Evolutionary conservation across 92 coral and sea anemone genomes (phyloP).

Genomic region (Galaxea fascicularis): DNA sequence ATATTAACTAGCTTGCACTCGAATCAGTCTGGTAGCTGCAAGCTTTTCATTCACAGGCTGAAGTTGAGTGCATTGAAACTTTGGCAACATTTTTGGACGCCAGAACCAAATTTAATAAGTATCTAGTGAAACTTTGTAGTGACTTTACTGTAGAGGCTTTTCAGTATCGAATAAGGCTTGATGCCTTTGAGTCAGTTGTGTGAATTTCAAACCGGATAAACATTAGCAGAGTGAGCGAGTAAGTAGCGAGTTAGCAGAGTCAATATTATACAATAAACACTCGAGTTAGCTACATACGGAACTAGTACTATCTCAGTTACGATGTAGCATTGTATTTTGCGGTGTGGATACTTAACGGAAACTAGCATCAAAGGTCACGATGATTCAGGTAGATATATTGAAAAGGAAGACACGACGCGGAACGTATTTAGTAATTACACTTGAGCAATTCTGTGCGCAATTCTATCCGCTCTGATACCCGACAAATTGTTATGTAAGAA

Average conservation of each 20-base stretch:
- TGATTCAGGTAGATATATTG: constrained; percentile 23
- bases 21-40: too few relatives aligned
- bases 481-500: neutral
- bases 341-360: neutral
- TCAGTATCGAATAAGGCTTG: neutral
- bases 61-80: neutral
- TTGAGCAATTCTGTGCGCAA: constrained; percentile 6
- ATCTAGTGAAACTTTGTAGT: neutral
- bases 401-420: neutral
- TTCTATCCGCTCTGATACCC: neutral
- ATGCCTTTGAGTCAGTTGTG: neutral
- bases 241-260: constrained; percentile 14
- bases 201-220: constrained; percentile 9
- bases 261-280: neutral
- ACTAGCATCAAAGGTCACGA: constrained; percentile 21
- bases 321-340: constrained; percentile 6
- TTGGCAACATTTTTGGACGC: neutral
- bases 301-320: neutral
- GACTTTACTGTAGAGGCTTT: neutral
- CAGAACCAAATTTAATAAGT: neutral
- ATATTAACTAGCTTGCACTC: too few relatives aligned
- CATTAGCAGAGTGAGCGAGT: neutral
- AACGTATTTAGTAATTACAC: neutral
- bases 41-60: neutral
- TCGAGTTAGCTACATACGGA: neutral